Base-by-base conservation (phyloP, 2,888 invertebrate species). In the Ctena decussata region DNA sequence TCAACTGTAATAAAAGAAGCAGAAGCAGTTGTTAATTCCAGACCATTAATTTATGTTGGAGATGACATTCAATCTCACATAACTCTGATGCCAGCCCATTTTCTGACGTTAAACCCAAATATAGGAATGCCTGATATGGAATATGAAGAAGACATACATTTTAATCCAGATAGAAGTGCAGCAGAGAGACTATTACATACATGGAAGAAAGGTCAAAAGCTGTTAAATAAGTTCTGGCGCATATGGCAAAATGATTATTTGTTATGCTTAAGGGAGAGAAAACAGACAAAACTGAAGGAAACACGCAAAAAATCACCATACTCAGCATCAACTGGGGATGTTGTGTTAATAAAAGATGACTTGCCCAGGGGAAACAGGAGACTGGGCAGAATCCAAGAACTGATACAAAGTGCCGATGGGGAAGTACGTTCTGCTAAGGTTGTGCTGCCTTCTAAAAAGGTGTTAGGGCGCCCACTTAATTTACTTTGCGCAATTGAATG, bases 211-310 rank as follows among this genome's bases (percentile, higher is more conserved):
- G 84, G 80, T 15, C 30, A 78, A 49, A 70, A 73, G 65, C 73
- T 72, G 18, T 30, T 76, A 46, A 37, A 72, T 65, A 32, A 21
- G 18, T 80, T 84, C 46, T 84, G 79, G 80, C 60, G 72, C n/a
- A 76, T 71, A 12, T 84, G 77, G 80, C 24, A 46, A 32, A 71
- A 77, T 44, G 84, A 84, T 32, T 80, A 84, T 57, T 37, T 84
- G 1, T 65, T 77, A n/a, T n/a, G n/a, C n/a, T n/a, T n/a, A n/a
- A n/a, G n/a, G n/a, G n/a, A n/a, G n/a, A n/a, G n/a, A n/a, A n/a
- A n/a, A n/a, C n/a, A n/a, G n/a, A n/a, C n/a, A n/a, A n/a, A n/a
- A n/a, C n/a, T n/a, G n/a, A n/a, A n/a, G n/a, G n/a, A n/a, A n/a
- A n/a, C n/a, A n/a, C n/a, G n/a, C n/a, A n/a, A n/a, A n/a, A n/a